Evolutionary conservation across 1,140 invertebrate species (phyloP).

Genomic region (Arion vulgaris): DNA sequence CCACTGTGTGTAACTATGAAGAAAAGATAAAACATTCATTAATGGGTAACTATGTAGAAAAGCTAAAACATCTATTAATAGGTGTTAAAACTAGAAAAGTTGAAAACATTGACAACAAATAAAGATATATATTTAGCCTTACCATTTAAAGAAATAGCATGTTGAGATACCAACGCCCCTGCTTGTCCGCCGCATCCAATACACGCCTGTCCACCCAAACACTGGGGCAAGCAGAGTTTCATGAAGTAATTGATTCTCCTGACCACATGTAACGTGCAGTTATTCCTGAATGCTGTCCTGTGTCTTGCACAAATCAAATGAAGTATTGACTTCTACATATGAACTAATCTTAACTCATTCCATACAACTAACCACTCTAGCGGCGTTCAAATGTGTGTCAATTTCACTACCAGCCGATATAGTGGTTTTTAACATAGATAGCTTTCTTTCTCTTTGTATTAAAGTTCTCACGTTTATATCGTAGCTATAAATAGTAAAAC

Average conservation of each 20-base stretch:
- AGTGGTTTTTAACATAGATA: too few species aligned
- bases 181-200: slow-evolving; percentile 25
- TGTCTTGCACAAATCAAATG: neutral
- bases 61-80: too few species aligned
- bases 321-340: neutral
- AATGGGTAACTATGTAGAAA: too few species aligned
- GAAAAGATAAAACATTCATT: too few species aligned
- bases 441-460: too few species aligned
- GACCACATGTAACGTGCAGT: too few species aligned
- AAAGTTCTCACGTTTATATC: too few species aligned
- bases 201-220: slow-evolving; percentile 34
- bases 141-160: neutral
- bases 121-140: neutral
- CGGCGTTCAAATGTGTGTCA: neutral
- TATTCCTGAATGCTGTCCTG: neutral
- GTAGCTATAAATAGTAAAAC: too few species aligned
- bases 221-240: slow-evolving; percentile 42
- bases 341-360: neutral
- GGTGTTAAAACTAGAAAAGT: too few species aligned
- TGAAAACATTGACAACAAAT: neutral
- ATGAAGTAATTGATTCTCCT: too few species aligned
- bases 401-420: neutral
- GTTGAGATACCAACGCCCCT: neutral
- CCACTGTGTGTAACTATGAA: too few species aligned
- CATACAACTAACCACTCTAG: too few species aligned